These are phyloP conservation scores for Galaxea fascicularis DNA, from an alignment of 92 coral and sea anemone genomes.

Conservation along the genomic window DNA sequence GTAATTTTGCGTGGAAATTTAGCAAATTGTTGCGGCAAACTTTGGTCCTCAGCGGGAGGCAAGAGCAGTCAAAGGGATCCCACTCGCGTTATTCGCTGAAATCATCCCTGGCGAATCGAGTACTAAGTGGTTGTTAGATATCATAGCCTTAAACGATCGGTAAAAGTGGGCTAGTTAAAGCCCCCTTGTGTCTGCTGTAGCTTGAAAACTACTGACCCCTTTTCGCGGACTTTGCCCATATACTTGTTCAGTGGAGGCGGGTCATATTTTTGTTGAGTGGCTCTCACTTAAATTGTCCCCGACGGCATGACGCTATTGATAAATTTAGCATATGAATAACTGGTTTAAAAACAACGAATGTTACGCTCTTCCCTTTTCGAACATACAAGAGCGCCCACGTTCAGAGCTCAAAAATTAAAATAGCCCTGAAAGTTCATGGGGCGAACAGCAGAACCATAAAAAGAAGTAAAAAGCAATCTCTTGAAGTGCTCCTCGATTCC, in stretches of 20 bases:
- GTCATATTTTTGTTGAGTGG: neutral
- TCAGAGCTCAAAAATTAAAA: neutral
- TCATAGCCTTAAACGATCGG: slow-evolving; percentile 13
- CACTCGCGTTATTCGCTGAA: neutral
- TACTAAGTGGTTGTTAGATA: slow-evolving; percentile 4
- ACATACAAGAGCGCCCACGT: neutral
- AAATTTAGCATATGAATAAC: neutral
- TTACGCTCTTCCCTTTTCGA: neutral
- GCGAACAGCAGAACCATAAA: neutral
- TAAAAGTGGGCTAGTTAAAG: neutral
- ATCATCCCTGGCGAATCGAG: neutral
- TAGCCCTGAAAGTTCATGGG: neutral
- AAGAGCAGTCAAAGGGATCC: neutral
- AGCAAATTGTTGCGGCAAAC: neutral
- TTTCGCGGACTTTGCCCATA: neutral
- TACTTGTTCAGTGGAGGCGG: neutral
- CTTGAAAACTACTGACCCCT: neutral
- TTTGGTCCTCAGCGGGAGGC: neutral
- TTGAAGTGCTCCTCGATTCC: no score
- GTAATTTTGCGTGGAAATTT: neutral
- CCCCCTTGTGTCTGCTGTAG: neutral
- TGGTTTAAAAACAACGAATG: neutral
- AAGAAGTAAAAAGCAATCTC: neutral
- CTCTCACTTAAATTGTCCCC: neutral
- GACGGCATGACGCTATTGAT: slow-evolving; percentile 7